Base-by-base conservation (phyloP, 2,888 invertebrate genomes). In the Cremastinae sp. region DNA sequence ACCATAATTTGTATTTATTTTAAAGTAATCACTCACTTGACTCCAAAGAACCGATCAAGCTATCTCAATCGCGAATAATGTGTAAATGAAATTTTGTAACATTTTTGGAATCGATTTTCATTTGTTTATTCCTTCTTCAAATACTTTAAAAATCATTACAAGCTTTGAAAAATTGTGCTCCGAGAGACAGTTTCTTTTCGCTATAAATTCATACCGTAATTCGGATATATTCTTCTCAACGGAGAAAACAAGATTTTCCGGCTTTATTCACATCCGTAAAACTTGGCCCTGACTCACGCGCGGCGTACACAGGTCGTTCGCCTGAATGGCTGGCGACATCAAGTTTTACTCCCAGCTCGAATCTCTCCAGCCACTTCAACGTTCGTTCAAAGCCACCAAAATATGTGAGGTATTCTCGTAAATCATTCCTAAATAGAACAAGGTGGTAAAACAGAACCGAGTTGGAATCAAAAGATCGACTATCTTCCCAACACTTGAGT, bases 291-390 rank as follows among this genome's bases (percentile, higher is more conserved):
- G 9, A 9, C 49, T 51, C 18, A 36, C 36, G 34, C 0, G 28
- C 43, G 43, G 56, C 5, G 28, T 28, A 28, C 28, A 28, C 28
- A 34, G 54, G 64, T 78, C 81, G 80, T 80, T 81, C 78, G 56
- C 72, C 14, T 73, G 75, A 78, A 79, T 80, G 79, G 81, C 79
- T 75, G 59, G 76, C 78, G 75, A 79, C 79, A 82, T 82, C 82
- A 81, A 80, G 59, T 78, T 38, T 59, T 54, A 66, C 66, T 74
- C 61, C 61, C 78, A 22, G 66, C 58, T 58, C 65, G 75, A 66
- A 74, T 79, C 28, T 28, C 28, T 75, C 69, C 75, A 61, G 66
- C 59, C 45, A 38, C 53, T 73, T 14, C 22, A 43, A 47, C 18
- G 36, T 61, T 36, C 47, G 53, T 20, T 66, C 59, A 62, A 69